Conservation (phyloP, 2,888 invertebrate genomes). For the Morpho achilles region DNA sequence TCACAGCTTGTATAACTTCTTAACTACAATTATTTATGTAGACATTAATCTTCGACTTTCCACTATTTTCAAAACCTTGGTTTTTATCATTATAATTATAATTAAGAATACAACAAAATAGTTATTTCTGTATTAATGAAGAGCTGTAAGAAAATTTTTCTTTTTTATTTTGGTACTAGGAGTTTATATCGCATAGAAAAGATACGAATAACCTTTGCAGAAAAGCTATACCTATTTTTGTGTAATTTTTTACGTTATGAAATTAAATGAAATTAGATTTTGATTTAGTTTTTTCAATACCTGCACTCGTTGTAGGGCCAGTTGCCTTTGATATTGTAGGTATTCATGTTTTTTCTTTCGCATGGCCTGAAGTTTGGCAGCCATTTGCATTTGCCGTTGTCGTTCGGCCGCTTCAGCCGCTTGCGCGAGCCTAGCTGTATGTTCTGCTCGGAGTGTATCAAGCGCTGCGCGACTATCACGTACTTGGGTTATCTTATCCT, state of each 20-base stretch:
- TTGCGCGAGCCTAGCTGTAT: slow-evolving; percentile 89
- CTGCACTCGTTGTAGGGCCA: slow-evolving; percentile 95
- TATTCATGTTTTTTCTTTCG: slow-evolving; percentile 99
- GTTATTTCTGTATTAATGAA: too few relatives aligned
- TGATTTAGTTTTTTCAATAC: slow-evolving; percentile 33
- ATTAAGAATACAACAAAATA: too few relatives aligned
- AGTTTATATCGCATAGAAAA: too few relatives aligned
- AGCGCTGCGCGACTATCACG: slow-evolving; percentile 97
- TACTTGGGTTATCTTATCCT: slow-evolving; percentile 91
- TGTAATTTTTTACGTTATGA: too few relatives aligned
- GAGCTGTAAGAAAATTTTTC: too few relatives aligned
- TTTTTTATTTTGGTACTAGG: too few relatives aligned
- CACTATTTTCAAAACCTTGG: too few relatives aligned
- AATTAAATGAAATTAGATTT: too few relatives aligned
- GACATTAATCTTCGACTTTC: not conserved
- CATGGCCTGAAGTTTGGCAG: slow-evolving; percentile 97
- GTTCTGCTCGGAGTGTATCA: slow-evolving; percentile 96
- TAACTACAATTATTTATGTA: not conserved
- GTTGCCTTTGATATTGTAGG: slow-evolving; percentile 94
- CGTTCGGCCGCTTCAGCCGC: slow-evolving; percentile 96
- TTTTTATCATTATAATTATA: too few relatives aligned
- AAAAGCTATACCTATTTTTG: too few relatives aligned
- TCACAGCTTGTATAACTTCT: too few relatives aligned
- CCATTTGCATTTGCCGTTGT: slow-evolving; percentile 96
- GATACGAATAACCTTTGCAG: too few relatives aligned